phyloP scores from a whole-genome alignment of 2,888 invertebrate species.

The Luperina nickerlii region DNA sequence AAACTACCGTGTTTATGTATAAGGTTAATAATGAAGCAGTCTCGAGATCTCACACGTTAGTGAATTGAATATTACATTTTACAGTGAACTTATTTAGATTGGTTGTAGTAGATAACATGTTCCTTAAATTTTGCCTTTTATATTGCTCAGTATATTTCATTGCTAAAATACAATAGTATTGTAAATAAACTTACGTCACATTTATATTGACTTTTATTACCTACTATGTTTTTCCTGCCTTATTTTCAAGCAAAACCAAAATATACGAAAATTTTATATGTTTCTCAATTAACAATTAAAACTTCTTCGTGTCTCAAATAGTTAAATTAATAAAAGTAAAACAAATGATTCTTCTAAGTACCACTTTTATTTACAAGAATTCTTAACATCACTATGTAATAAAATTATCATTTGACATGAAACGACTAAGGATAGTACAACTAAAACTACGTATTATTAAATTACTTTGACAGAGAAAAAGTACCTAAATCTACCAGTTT shows the following conservation, averaged over 20 bases:
- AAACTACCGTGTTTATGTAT: constrained; percentile 38
- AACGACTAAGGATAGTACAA: constrained; percentile 41
- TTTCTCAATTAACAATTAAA: background rate
- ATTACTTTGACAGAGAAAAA: constrained; percentile 56
- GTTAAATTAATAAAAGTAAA: constrained; percentile 39
- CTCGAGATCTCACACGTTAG: constrained; percentile 56
- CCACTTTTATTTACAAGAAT: constrained; percentile 81
- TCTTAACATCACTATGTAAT: constrained; percentile 56
- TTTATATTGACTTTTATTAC: constrained; percentile 52
- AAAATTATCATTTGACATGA: constrained; percentile 56
- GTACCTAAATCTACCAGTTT: constrained; percentile 41
- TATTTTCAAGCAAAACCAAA: background rate
- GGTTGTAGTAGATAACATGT: constrained; percentile 31
- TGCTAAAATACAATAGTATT: constrained; percentile 52
- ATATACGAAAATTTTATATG: background rate
- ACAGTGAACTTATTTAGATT: constrained; percentile 39
- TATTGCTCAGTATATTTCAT: constrained; percentile 52
- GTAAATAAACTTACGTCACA: constrained; percentile 64
- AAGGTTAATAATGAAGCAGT: constrained; percentile 40
- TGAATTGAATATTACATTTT: constrained; percentile 42
- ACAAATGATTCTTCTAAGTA: constrained; percentile 77
- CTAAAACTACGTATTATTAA: constrained; percentile 51
- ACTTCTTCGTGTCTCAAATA: background rate
- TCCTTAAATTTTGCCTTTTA: constrained; percentile 36
- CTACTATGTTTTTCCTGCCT: background rate